phyloP scores from a whole-genome alignment of 2,888 invertebrate genomes.

The Hemaris fuciformis region DNA sequence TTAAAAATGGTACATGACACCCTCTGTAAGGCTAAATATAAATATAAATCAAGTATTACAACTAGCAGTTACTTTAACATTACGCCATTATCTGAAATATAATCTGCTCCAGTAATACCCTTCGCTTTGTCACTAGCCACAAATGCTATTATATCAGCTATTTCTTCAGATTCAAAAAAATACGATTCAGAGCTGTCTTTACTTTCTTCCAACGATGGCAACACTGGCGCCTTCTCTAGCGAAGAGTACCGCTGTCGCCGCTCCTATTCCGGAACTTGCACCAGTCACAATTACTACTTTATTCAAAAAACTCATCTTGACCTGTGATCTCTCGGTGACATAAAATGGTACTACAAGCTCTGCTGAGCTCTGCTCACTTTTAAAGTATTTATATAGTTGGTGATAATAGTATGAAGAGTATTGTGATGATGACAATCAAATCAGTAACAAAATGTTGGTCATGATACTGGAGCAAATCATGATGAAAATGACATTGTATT shows the following conservation, averaged over 20 bases:
- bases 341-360: background rate
- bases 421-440: no score
- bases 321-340: background rate
- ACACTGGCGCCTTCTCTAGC: constrained; percentile 24
- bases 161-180: constrained; percentile 12
- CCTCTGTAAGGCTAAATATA: no score
- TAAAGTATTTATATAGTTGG: no score
- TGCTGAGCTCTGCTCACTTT: no score
- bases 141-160: constrained; percentile 21
- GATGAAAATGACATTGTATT: no score
- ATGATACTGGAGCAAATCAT: no score
- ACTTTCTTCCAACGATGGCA: constrained; percentile 25
- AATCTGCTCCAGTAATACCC: constrained; percentile 11
- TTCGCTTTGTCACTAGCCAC: constrained; percentile 22
- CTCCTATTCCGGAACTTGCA: constrained; percentile 29
- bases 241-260: constrained; percentile 23
- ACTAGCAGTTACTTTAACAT: background rate
- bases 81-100: background rate
- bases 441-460: no score
- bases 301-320: background rate
- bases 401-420: no score
- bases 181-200: background rate
- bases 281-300: constrained; percentile 20
- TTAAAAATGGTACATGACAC: no score
- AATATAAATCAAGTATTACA: no score